Conservation (phyloP, 2,888 invertebrate species). For the Drosophila flavopinicola region DNA sequence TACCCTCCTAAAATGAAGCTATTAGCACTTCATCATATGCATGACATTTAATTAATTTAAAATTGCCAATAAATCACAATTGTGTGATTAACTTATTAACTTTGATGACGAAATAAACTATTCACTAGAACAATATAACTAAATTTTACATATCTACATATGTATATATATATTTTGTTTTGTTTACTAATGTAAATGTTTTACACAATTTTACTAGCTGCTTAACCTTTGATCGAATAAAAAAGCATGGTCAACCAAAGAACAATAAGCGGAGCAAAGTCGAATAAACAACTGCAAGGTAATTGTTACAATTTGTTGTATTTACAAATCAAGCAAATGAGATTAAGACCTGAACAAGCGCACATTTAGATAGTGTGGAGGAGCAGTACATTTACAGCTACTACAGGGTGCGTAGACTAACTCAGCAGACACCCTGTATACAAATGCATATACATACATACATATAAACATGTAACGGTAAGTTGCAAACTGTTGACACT, state of each 20-base stretch:
- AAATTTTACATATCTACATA: too few relatives aligned
- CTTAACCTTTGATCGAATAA: background rate
- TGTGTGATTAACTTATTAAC: background rate
- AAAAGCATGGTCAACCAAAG: too few relatives aligned
- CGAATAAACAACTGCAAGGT: background rate
- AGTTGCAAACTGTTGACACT: constrained; percentile 5
- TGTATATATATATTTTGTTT: too few relatives aligned
- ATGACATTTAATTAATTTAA: too few relatives aligned
- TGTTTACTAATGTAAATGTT: too few relatives aligned
- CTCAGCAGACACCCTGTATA: background rate
- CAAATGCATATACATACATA: background rate
- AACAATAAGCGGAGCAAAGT: background rate
- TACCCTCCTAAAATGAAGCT: too few relatives aligned
- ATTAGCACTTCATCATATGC: too few relatives aligned
- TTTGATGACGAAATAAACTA: too few relatives aligned
- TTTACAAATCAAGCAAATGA: background rate
- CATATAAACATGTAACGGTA: background rate
- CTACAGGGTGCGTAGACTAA: background rate
- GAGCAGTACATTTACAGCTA: background rate
- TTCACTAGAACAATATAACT: too few relatives aligned
- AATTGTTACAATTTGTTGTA: background rate
- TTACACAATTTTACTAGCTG: too few relatives aligned
- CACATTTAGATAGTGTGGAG: background rate
- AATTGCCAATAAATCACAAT: background rate
- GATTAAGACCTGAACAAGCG: background rate